Percentiles rank a stretch among this genome's conserved stretches.
These are phyloP conservation scores for Bellardia bayeri DNA, from an alignment of 2,888 invertebrate genomes.

Conservation along the genomic window DNA sequence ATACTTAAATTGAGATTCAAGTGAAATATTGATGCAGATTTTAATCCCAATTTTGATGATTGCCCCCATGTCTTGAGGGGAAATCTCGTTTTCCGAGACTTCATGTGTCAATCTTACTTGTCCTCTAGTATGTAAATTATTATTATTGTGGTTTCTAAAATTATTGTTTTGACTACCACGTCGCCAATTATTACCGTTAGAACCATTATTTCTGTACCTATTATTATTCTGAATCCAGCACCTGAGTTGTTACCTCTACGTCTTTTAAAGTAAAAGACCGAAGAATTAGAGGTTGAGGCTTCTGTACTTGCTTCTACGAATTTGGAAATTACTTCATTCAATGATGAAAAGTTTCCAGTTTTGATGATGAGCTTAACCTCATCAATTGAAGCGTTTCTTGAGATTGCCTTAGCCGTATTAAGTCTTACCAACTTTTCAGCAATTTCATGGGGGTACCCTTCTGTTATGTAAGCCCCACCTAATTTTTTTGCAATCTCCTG, in stretches of 20 bases:
- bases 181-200: neutral
- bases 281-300: neutral
- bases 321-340: neutral
- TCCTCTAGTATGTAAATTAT: too few species aligned
- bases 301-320: neutral
- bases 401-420: neutral
- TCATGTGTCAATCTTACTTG: too few species aligned
- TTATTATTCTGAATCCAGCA: neutral
- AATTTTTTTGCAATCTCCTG: constrained; percentile 1
- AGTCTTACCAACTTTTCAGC: neutral
- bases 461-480: neutral
- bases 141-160: too few species aligned
- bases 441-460: neutral
- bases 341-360: neutral
- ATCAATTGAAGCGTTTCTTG: neutral
- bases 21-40: too few species aligned
- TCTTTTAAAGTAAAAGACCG: neutral
- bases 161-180: neutral
- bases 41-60: too few species aligned
- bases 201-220: too few species aligned
- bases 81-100: too few species aligned
- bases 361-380: neutral
- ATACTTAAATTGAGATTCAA: too few species aligned
- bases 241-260: neutral
- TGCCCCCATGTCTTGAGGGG: too few species aligned